phyloP scores from a whole-genome alignment of 2,888 invertebrate species.

The Pseudococcus jackbeardsleyi region DNA sequence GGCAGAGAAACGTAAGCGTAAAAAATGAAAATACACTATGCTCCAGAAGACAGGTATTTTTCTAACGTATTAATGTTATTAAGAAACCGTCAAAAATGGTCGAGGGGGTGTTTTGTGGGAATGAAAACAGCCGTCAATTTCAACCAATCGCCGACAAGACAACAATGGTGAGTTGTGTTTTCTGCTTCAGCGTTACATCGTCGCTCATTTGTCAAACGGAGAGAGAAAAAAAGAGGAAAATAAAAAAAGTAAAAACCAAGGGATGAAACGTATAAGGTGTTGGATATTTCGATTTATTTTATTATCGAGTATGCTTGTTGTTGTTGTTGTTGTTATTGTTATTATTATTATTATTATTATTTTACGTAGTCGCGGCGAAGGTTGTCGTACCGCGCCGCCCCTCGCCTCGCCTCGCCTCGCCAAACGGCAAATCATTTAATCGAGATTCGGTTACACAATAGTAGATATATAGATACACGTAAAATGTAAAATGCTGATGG shows the following conservation, averaged over 20 bases:
- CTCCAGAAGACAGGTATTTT: slow-evolving; percentile 48
- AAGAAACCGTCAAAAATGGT: slow-evolving; percentile 64
- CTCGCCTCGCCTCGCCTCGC: not conserved
- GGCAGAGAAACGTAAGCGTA: not conserved
- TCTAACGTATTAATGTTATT: slow-evolving; percentile 64
- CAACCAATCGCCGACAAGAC: slow-evolving; percentile 60
- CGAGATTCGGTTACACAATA: slow-evolving; percentile 61
- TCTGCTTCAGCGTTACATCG: slow-evolving; percentile 7
- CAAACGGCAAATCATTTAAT: slow-evolving; percentile 61
- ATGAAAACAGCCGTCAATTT: slow-evolving; percentile 63
- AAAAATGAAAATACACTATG: not conserved
- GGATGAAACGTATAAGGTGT: slow-evolving; percentile 38
- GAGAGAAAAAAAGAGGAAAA: slow-evolving; percentile 31
- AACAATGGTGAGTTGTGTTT: slow-evolving; percentile 53
- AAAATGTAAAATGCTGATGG: not conserved
- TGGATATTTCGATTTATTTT: slow-evolving; percentile 32
- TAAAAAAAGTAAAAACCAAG: slow-evolving; percentile 49
- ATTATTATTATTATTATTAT: not conserved
- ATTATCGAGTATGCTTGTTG: not conserved
- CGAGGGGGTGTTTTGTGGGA: slow-evolving; percentile 65
- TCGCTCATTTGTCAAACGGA: slow-evolving; percentile 48
- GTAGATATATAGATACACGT: not conserved
- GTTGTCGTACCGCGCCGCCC: not conserved
- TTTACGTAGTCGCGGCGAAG: not conserved
- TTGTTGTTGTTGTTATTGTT: not conserved